Evolutionary conservation across 2,888 invertebrate genomes (phyloP), one percentile per base, ranked within the genome.

Genomic region (Corythucha ciliata): DNA sequence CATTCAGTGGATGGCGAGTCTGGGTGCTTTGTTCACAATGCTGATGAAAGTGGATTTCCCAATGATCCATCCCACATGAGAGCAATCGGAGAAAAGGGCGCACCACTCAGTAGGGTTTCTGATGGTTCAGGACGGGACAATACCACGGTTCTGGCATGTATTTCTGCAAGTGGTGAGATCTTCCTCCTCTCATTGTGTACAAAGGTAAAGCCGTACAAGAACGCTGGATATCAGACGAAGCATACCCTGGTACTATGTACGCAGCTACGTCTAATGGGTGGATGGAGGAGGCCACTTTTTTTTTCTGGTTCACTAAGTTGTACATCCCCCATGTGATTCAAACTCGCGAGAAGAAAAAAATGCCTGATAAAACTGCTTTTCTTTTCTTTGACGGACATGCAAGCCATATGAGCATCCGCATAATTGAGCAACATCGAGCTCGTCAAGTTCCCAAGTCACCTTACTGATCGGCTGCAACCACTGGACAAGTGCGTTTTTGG

Each of bases 111-210:
- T 36, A 25, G 61, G 49, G 54, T 63, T 47, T 59, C 56, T 45
- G 60, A 61, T 22, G 61, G 63, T 12, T 61, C 60, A 27, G 64
- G 63, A 26, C 36, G 60, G 48, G 61, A 64, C 39, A 57, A 54
- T 8, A 64, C 57, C 14, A 59, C 59, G 14, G 62, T 64, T n/a
- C 49, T 63, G 39, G 61, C 60, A 4, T 59, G 59, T 39, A 50
- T 61, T 46, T 49, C 60, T 21, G 61, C 60, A 21, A 59, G 60
- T 56, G 61, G 61, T 8, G 16, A 25, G 33, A 25, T 18, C 41
- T 64, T 3, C 61, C 62, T 22, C 60, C 63, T 14, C 48, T 63
- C 2, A 63, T 63, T 41, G 53, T 63, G 6, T 60, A 56, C 42
- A 61, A 63, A 48, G 62, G 61, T 12, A 57, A 51, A 20, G 51